A percentile compares a stretch with the other conserved stretches of the same genome.
Evolutionary conservation across 1,140 invertebrate species (phyloP).

Genomic region (Piezodorus guildinii): DNA sequence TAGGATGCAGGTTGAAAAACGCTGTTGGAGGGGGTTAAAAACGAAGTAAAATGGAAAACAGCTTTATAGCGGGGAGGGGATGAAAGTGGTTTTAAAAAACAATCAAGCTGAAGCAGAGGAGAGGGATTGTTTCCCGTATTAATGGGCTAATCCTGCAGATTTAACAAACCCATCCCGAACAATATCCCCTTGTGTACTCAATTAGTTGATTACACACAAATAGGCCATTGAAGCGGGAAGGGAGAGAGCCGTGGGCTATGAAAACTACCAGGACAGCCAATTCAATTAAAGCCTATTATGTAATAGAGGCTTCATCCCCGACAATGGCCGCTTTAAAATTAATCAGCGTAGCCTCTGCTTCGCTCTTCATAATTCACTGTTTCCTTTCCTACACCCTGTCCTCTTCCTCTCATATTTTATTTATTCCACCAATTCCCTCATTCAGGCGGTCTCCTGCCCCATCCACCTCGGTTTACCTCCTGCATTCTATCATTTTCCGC

Average conservation of each 20-base stretch:
- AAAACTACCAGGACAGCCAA: neutral
- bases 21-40: no score
- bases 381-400: neutral
- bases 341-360: constrained; percentile 1
- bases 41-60: constrained; percentile 8
- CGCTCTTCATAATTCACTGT: constrained; percentile 6
- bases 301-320: constrained; percentile 4
- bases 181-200: constrained; percentile 17
- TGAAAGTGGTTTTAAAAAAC: neutral
- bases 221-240: neutral
- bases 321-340: constrained; percentile 21
- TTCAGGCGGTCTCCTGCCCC: no score
- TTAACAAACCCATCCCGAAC: constrained; percentile 6
- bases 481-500: no score
- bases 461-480: no score
- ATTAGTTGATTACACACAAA: constrained; percentile 23
- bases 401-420: no score
- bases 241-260: neutral
- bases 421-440: no score
- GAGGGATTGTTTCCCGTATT: constrained; percentile 1
- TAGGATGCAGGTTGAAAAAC: no score
- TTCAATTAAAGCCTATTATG: constrained; percentile 18
- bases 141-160: constrained; percentile 11
- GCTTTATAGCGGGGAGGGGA: neutral
- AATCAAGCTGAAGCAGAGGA: neutral